These are phyloP conservation scores for Chelon labrosus DNA, from an alignment of 2,797 vertebrate species.

Conservation along the genomic window DNA sequence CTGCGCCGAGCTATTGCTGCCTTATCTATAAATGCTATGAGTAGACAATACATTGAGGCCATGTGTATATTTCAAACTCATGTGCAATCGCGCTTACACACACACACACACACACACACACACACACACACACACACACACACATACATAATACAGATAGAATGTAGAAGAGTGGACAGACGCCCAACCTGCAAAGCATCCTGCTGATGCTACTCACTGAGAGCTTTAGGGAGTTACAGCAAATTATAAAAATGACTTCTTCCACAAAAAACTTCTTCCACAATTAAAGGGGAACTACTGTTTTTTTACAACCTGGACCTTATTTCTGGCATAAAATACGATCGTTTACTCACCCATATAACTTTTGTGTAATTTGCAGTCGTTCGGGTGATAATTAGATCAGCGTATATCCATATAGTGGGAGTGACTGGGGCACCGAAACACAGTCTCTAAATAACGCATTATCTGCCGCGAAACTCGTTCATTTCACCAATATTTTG, in stretches of 20 bases:
- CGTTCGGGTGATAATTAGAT: too few species aligned
- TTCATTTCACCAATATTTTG: too few species aligned
- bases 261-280: too few species aligned
- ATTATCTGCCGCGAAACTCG: too few species aligned
- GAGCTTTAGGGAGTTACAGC: neutral
- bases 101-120: constrained; percentile 4
- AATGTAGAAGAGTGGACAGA: constrained; percentile 53
- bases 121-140: constrained; percentile 9
- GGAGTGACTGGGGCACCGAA: too few species aligned
- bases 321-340: too few species aligned
- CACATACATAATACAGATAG: constrained; percentile 49
- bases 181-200: constrained; percentile 50
- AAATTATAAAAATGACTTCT: neutral
- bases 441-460: too few species aligned
- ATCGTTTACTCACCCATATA: too few species aligned
- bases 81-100: constrained; percentile 1
- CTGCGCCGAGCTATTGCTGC: constrained; percentile 73
- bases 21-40: constrained; percentile 72
- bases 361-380: too few species aligned
- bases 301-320: too few species aligned
- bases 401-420: too few species aligned
- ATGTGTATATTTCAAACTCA: constrained; percentile 53
- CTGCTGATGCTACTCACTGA: constrained; percentile 36
- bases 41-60: constrained; percentile 72
- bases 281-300: too few species aligned